Evolutionary conservation across 2,797 vertebrate genomes (phyloP).

Genomic region (Coendou prehensilis): DNA sequence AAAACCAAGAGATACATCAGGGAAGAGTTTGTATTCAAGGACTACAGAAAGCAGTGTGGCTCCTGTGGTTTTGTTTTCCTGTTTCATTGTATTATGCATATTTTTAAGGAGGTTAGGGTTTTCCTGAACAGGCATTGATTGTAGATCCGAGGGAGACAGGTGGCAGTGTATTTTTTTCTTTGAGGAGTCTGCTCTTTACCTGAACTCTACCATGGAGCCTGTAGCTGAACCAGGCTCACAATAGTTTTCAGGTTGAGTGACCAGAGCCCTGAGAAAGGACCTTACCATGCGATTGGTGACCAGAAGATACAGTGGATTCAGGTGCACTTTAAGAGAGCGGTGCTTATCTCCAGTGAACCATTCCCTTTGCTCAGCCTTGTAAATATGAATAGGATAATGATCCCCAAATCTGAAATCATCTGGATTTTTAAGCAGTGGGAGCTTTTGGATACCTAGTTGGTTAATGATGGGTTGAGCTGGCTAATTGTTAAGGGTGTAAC

Average conservation of each 20-base stretch:
- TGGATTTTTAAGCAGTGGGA: not conserved
- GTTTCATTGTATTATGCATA: accelerated
- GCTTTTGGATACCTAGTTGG: too few species aligned
- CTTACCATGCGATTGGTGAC: not conserved
- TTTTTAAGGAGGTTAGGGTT: too few species aligned
- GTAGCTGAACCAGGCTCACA: not conserved
- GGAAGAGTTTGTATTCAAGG: not conserved
- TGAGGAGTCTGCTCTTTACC: not conserved
- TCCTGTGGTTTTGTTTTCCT: too few species aligned
- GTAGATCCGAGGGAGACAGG: too few species aligned
- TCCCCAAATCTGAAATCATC: too few species aligned
- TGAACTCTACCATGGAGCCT: not conserved
- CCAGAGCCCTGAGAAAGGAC: not conserved
- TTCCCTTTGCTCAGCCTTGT: not conserved
- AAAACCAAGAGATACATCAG: not conserved
- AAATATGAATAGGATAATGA: not conserved
- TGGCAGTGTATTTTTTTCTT: accelerated
- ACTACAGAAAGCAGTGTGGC: accelerated
- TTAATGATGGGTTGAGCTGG: not conserved
- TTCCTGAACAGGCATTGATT: accelerated
- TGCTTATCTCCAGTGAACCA: not conserved
- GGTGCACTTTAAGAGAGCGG: not conserved
- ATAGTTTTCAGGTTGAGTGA: not conserved
- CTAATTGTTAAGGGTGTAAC: too few species aligned
- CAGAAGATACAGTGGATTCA: not conserved